A percentile compares a stretch with the other conserved stretches of the same genome.
Conservation (phyloP, 1,140 invertebrate species). For the Pseudomyrmex concolor region DNA sequence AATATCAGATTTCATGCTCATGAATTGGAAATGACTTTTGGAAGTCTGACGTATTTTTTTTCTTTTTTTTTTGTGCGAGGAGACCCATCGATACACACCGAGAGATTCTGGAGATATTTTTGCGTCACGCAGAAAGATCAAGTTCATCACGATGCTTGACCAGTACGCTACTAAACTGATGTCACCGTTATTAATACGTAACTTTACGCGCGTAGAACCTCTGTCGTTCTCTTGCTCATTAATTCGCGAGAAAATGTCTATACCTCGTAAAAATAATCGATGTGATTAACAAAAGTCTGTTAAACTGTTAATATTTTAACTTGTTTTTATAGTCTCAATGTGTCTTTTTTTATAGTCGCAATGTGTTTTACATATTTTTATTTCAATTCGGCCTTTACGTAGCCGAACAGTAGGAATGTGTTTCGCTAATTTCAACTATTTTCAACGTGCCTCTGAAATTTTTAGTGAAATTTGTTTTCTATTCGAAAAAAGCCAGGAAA, state of each 20-base stretch:
- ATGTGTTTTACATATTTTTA: background rate
- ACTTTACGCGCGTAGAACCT: background rate
- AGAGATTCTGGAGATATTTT: too few species aligned
- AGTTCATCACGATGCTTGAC: background rate
- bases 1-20: too few species aligned
- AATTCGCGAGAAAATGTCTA: background rate
- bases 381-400: background rate
- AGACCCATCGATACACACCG: too few species aligned
- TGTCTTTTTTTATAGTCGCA: too few species aligned
- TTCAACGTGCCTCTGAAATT: too few species aligned
- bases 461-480: too few species aligned
- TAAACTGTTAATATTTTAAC: too few species aligned
- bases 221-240: background rate
- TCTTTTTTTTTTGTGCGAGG: background rate
- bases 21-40: too few species aligned
- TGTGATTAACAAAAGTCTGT: background rate
- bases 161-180: background rate
- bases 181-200: slow-evolving; percentile 33
- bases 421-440: too few species aligned
- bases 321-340: too few species aligned
- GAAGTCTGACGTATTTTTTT: background rate
- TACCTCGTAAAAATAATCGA: slow-evolving; percentile 6
- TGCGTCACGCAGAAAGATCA: background rate
- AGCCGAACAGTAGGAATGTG: background rate
- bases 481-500: too few species aligned